These are phyloP conservation scores for Acheta domesticus DNA, from an alignment of 2,888 invertebrate species.

Conservation along the genomic window DNA sequence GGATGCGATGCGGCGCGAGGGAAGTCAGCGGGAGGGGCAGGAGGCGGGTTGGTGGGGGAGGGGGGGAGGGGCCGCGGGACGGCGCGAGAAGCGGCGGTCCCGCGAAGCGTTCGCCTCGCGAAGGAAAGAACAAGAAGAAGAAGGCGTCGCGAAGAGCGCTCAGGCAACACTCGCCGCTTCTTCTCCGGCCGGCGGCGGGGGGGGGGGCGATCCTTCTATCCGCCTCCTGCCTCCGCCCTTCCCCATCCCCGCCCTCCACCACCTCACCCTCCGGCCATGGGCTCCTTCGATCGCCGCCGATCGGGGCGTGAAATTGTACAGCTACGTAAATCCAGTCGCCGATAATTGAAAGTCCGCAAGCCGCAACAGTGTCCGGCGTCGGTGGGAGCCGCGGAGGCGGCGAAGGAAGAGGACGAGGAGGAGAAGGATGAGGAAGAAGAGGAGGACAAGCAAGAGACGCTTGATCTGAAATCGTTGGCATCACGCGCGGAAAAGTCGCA, in stretches of 20 bases:
- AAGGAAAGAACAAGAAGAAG: too few relatives aligned
- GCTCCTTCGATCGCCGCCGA: conserved; percentile 18
- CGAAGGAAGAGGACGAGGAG: background rate
- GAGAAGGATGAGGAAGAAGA: too few relatives aligned
- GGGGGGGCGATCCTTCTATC: too few relatives aligned
- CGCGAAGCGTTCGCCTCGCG: too few relatives aligned
- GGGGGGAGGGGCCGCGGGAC: too few relatives aligned
- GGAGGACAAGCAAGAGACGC: too few relatives aligned
- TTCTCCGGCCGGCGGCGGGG: background rate
- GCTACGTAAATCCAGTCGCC: conserved; percentile 18
- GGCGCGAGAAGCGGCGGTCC: too few relatives aligned
- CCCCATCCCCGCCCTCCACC: background rate
- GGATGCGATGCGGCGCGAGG: background rate
- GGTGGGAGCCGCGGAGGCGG: background rate
- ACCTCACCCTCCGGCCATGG: background rate
- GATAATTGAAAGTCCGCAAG: conserved; percentile 18
- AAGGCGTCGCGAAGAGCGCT: too few relatives aligned
- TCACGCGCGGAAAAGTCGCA: too few relatives aligned
- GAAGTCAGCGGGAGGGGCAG: background rate
- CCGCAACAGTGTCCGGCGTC: background rate
- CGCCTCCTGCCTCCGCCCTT: background rate
- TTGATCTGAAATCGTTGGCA: too few relatives aligned
- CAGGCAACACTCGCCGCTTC: background rate
- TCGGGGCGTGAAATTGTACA: conserved; percentile 10
- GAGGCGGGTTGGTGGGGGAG: too few relatives aligned